phyloP scores from a whole-genome alignment of 2,113 vertebrate genomes.

The Papio anubis region DNA sequence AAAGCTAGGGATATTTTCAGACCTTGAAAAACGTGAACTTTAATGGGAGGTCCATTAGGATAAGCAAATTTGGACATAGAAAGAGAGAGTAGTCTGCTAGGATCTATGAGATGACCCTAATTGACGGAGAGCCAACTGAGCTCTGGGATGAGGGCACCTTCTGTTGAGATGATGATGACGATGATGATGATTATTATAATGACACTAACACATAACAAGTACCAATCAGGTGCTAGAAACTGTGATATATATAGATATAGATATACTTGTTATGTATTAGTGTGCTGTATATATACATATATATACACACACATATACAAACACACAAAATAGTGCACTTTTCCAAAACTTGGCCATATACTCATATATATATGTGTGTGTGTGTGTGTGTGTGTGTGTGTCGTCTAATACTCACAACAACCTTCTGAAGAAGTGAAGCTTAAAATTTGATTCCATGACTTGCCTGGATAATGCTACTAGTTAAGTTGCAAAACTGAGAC shows the following conservation, averaged over 20 bases:
- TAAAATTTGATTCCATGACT: neutral
- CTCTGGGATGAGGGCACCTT: neutral
- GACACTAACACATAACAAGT: neutral
- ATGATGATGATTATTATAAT: neutral
- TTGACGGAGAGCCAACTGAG: neutral
- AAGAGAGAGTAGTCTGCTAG: neutral
- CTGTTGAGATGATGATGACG: neutral
- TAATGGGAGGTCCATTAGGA: neutral
- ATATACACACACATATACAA: too few relatives aligned
- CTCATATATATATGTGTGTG: too few relatives aligned
- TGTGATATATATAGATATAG: neutral
- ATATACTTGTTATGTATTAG: too few relatives aligned
- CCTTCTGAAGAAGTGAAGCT: neutral
- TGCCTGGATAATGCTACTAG: neutral
- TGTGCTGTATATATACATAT: neutral
- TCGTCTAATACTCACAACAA: neutral
- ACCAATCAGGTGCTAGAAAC: neutral
- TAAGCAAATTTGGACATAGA: neutral
- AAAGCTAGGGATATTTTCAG: neutral
- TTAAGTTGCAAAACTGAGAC: neutral
- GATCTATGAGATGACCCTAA: neutral
- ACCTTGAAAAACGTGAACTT: neutral
- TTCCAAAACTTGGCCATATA: too few relatives aligned
- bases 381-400: neutral
- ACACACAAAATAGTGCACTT: too few relatives aligned